phyloP scores from a whole-genome alignment of 2,888 invertebrate genomes.

The Phania funesta region DNA sequence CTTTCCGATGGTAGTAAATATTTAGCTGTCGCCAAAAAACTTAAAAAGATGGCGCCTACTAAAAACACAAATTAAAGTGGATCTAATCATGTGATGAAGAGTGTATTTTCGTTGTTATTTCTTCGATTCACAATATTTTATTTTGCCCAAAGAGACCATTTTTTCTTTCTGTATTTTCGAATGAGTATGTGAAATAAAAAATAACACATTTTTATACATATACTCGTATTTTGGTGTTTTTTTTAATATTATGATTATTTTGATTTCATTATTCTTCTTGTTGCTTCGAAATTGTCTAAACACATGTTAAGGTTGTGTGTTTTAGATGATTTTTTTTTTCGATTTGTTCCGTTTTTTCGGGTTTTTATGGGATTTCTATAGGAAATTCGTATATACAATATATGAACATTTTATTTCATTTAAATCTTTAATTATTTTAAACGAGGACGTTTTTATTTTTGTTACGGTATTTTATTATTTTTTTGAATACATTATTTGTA shows the following conservation, averaged over 20 bases:
- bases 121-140: slow-evolving; percentile 23
- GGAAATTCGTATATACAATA: neutral
- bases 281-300: neutral
- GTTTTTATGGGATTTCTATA: neutral
- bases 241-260: neutral
- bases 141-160: neutral
- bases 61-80: too few species aligned
- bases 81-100: too few species aligned
- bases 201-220: slow-evolving; percentile 24
- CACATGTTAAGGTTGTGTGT: neutral
- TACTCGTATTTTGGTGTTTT: slow-evolving; percentile 2
- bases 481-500: neutral
- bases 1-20: too few species aligned
- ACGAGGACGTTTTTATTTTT: neutral
- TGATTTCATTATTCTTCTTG: neutral
- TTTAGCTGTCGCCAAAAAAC: too few species aligned
- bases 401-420: neutral
- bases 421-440: neutral
- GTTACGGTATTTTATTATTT: neutral
- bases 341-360: neutral
- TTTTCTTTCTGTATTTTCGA: neutral
- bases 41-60: too few species aligned
- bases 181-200: slow-evolving; percentile 7
- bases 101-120: too few species aligned
- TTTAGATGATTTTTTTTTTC: neutral